phyloP scores from a whole-genome alignment of 2,888 invertebrate species.

The Zaprionus lineosus region DNA sequence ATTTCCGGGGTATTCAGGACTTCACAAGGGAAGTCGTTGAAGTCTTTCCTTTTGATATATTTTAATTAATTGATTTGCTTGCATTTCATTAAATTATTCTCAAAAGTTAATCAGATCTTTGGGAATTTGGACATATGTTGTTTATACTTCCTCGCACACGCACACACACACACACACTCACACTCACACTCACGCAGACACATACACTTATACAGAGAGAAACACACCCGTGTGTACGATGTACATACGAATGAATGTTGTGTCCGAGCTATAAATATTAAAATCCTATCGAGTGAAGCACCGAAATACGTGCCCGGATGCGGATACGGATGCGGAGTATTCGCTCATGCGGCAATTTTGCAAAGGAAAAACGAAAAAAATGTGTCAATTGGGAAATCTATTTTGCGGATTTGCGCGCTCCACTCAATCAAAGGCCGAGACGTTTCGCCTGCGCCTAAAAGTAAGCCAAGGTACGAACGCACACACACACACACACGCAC shows the following conservation, averaged over 20 bases:
- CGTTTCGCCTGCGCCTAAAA: conserved; percentile 61
- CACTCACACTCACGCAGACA: too few relatives aligned
- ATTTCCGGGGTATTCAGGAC: too few relatives aligned
- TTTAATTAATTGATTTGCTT: too few relatives aligned
- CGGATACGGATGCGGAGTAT: background rate
- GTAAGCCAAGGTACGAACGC: conserved; percentile 43
- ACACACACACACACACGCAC: conserved; percentile 8
- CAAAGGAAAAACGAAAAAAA: conserved; percentile 50
- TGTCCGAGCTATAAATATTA: conserved; percentile 62
- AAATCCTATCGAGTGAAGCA: conserved; percentile 59
- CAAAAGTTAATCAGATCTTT: background rate
- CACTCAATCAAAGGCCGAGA: conserved; percentile 71
- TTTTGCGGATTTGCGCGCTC: conserved; percentile 75
- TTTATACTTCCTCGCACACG: too few relatives aligned
- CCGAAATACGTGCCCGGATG: conserved; percentile 28
- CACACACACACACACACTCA: too few relatives aligned
- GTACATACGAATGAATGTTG: background rate
- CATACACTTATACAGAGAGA: background rate
- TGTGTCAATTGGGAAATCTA: conserved; percentile 78
- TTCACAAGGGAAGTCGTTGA: too few relatives aligned
- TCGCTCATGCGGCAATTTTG: conserved; percentile 40
- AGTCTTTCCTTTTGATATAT: too few relatives aligned
- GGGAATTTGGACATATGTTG: conserved; percentile 6
- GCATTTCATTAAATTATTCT: background rate
- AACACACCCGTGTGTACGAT: too few relatives aligned